A percentile compares a stretch with the other conserved stretches of the same genome.
phyloP scores from a whole-genome alignment of 1,140 invertebrate genomes.

The Drosophila elegans region DNA sequence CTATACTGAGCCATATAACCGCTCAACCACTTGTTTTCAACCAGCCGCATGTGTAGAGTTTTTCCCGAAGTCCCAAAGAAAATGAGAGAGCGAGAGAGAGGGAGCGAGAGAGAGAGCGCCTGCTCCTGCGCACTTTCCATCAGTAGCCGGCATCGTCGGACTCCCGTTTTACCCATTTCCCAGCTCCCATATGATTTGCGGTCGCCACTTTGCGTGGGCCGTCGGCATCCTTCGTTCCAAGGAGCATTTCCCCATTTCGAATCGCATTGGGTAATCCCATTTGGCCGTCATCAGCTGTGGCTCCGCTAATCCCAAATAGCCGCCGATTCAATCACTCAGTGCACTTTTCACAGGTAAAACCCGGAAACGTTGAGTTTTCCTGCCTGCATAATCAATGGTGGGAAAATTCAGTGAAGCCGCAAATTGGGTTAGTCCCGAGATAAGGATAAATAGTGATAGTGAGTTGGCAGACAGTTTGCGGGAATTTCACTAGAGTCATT shows the following conservation, averaged over 20 bases:
- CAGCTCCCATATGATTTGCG: conserved; percentile 45
- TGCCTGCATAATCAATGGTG: not conserved
- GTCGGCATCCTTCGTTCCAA: conserved; percentile 8
- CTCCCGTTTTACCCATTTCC: conserved; percentile 29
- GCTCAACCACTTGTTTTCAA: conserved; percentile 84
- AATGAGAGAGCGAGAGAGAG: not conserved
- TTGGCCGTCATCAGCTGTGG: conserved; percentile 54
- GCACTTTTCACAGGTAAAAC: conserved; percentile 27
- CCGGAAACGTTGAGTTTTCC: not conserved
- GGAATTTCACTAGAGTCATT: not conserved
- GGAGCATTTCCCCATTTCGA: conserved; percentile 43
- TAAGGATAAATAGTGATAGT: not conserved
- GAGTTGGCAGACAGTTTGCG: not conserved
- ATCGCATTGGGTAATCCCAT: conserved; percentile 51
- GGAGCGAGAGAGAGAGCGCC: conserved; percentile 8
- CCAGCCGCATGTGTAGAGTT: conserved; percentile 55
- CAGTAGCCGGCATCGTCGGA: conserved; percentile 36
- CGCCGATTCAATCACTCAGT: conserved; percentile 18
- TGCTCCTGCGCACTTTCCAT: conserved; percentile 32
- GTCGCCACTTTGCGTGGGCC: conserved; percentile 28
- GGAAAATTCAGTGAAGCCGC: conserved; percentile 20
- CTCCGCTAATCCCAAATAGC: conserved; percentile 3
- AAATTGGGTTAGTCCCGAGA: conserved; percentile 7
- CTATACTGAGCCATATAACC: conserved; percentile 33
- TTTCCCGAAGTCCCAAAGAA: conserved; percentile 28